Percentiles rank a stretch among this genome's conserved stretches.
phyloP scores from a whole-genome alignment of 2,797 vertebrate genomes.

The Rhynchonycteris naso region DNA sequence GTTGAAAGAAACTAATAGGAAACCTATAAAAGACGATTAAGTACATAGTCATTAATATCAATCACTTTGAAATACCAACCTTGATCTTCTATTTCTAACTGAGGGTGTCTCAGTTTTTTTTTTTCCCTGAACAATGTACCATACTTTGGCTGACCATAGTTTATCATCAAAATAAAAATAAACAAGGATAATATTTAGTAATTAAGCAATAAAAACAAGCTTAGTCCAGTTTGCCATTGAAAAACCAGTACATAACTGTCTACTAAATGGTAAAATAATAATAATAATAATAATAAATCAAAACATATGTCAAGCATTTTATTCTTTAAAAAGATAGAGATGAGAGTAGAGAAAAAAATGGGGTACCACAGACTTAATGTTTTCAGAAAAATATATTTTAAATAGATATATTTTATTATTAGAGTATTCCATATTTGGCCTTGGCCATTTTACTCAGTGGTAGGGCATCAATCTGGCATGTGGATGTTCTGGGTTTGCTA shows the following conservation, averaged over 20 bases:
- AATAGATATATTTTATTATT: background rate
- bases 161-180: background rate
- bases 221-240: background rate
- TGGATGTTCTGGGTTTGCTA: no score
- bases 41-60: background rate
- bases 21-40: background rate
- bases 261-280: background rate
- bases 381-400: background rate
- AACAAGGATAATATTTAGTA: background rate
- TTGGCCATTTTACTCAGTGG: no score
- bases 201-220: background rate
- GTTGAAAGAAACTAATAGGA: conserved; percentile 50
- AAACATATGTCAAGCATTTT: background rate
- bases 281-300: background rate
- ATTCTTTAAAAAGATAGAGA: background rate
- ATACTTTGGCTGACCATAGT: background rate
- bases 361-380: background rate
- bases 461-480: no score
- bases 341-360: background rate
- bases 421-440: background rate
- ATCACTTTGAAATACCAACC: background rate
- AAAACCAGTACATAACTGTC: background rate
- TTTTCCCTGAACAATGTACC: background rate
- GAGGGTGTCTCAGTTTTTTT: background rate
- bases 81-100: background rate